Base-by-base conservation (phyloP, 2,888 invertebrate species). In the Orgyia antiqua region DNA sequence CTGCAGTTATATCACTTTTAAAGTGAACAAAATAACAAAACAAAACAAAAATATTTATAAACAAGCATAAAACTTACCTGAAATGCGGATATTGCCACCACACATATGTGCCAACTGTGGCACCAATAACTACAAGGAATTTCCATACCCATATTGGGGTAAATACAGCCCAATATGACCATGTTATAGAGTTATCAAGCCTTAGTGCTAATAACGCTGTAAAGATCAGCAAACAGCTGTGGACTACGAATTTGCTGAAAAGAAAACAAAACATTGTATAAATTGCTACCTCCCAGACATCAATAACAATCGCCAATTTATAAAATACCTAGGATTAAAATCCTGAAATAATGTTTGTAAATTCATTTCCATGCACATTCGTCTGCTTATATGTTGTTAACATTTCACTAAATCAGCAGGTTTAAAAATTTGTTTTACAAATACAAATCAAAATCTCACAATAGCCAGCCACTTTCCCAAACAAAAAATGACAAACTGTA, bases 91-190 rank as follows among this genome's bases (percentile, higher is more conserved):
- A 94, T 57, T 94, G 90, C 92, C 96, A 96, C 97, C 98, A 99
- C 10, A 98, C 94, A 66, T 95, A 94, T 52, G 96, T 95, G 29
- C 99, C 99, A 35, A 97, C 90, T 26, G 93, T 90, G 23, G 98
- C 97, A 36, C 98, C 99, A 31, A 92, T 66, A 21, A 98, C 92
- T 9, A 97, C 98, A 68, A 97, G 89, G 42, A 91, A 89, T 72
- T 99, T 99, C 97, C 99, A 99, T 52, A 97, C 91, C 98, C 98
- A 99, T 66, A 99, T 92, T 29, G 99, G 99, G 10, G 94, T 90
- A 77, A 99, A 99, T 24, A 99, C 93, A 4, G 94, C 92, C 97
- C 98, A 98, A 78, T 94, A 98, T 27, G 95, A 96, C 95, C 97
- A 97, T 66, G 94, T 90, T 67, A 95, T 92, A 39, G 90, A 90